A percentile compares a stretch with the other conserved stretches of the same genome.
Evolutionary conservation across 2,888 invertebrate species (phyloP).

Genomic region (Nomada goodeniana): DNA sequence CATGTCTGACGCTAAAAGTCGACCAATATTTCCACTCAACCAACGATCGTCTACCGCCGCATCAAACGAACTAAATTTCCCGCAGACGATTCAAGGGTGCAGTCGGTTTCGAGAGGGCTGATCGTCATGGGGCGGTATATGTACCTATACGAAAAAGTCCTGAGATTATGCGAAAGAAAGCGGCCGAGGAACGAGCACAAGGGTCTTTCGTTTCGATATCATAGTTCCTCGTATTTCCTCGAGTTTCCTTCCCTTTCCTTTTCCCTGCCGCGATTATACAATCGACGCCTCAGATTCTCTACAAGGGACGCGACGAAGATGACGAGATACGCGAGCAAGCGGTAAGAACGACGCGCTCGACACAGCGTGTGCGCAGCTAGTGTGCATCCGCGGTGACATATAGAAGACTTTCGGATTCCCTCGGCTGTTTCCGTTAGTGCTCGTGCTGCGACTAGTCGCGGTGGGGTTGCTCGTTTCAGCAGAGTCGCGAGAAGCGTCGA

Average conservation of each 20-base stretch:
- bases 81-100: background rate
- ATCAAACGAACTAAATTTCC: too few species aligned
- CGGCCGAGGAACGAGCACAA: conserved; percentile 43
- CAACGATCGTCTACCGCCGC: too few species aligned
- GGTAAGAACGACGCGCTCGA: conserved; percentile 50
- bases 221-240: conserved; percentile 62
- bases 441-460: conserved; percentile 15
- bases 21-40: too few species aligned
- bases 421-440: conserved; percentile 63
- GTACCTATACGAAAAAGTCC: conserved; percentile 45
- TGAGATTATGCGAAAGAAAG: conserved; percentile 50
- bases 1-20: too few species aligned
- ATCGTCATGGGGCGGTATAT: background rate
- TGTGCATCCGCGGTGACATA: conserved; percentile 72
- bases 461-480: conserved; percentile 51
- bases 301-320: conserved; percentile 21
- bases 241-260: conserved; percentile 54
- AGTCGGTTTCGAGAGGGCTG: background rate
- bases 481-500: conserved; percentile 32
- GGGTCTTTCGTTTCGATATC: conserved; percentile 72
- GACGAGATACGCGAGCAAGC: background rate
- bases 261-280: conserved; percentile 72
- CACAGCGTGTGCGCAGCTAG: conserved; percentile 63
- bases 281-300: conserved; percentile 66
- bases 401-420: conserved; percentile 65